Conservation (phyloP, 2,888 invertebrate genomes). For the Cylindroiulus punctatus region DNA sequence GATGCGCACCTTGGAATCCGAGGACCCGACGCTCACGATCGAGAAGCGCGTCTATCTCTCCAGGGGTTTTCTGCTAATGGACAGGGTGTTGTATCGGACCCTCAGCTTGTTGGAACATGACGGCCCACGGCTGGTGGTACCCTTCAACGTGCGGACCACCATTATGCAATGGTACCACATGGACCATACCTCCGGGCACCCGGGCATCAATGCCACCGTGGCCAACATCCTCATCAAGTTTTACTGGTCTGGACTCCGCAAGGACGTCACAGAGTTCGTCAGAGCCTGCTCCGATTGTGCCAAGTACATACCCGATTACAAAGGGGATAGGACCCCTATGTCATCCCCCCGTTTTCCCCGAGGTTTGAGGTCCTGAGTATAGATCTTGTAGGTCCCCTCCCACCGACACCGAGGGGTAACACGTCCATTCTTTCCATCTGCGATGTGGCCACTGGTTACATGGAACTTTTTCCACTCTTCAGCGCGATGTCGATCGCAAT, state of each 20-base stretch:
- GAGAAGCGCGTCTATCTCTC: not conserved
- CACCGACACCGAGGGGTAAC: not conserved
- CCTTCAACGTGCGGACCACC: no score
- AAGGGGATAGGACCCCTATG: not conserved
- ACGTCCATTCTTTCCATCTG: not conserved
- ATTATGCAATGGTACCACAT: no score
- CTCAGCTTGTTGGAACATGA: no score
- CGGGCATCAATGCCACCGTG: no score
- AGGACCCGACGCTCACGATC: not conserved
- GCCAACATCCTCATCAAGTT: no score
- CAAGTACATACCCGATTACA: no score
- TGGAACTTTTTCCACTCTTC: constrained; percentile 52
- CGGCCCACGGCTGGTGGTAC: no score
- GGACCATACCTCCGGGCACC: no score
- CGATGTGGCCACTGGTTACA: not conserved
- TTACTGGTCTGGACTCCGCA: not conserved
- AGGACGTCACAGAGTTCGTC: constrained; percentile 31
- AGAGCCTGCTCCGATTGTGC: no score
- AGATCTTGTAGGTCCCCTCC: constrained; percentile 54
- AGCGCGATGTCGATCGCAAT: constrained; percentile 29
- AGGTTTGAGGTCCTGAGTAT: constrained; percentile 9
- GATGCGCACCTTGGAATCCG: not conserved
- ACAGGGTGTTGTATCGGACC: no score
- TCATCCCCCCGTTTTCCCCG: constrained; percentile 4
- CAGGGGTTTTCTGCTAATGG: not conserved